A percentile compares a stretch with the other conserved stretches of the same genome.
phyloP scores from a whole-genome alignment of 2,797 vertebrate species.

The Anguilla obscura region DNA sequence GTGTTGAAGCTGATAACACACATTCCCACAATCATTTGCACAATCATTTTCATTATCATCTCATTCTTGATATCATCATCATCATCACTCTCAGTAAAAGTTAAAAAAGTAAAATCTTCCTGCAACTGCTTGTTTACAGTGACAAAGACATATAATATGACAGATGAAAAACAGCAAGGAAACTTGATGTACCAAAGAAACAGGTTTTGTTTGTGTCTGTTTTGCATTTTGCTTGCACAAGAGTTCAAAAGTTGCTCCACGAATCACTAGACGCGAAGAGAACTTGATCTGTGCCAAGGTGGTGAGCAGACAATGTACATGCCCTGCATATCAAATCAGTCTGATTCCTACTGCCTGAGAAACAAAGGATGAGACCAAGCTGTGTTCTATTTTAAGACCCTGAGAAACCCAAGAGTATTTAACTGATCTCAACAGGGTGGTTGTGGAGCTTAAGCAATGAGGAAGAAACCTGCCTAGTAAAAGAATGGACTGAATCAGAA shows the following conservation, averaged over 20 bases:
- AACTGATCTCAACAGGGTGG: constrained; percentile 21
- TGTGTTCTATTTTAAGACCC: constrained; percentile 1
- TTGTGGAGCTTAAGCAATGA: constrained; percentile 7
- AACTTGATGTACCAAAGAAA: neutral
- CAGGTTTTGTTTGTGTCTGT: neutral
- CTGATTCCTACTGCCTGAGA: neutral
- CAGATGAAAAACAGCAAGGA: neutral
- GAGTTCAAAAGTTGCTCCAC: neutral
- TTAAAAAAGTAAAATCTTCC: neutral
- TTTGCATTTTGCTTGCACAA: neutral
- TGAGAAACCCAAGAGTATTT: constrained; percentile 20
- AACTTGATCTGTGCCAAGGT: neutral
- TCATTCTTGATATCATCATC: neutral
- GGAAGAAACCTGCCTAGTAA: neutral
- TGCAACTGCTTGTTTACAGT: neutral
- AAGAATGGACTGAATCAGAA: neutral
- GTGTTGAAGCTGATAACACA: neutral
- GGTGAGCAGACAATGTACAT: neutral
- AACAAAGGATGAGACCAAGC: neutral
- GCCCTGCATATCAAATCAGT: neutral
- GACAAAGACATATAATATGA: neutral
- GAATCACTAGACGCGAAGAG: neutral
- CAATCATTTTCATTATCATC: neutral
- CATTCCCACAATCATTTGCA: neutral
- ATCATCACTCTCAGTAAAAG: neutral